Evolutionary conservation across 2,113 vertebrate species (phyloP), one percentile per base, ranked within the genome.

Genomic region (Misgurnus anguillicaudatus): DNA sequence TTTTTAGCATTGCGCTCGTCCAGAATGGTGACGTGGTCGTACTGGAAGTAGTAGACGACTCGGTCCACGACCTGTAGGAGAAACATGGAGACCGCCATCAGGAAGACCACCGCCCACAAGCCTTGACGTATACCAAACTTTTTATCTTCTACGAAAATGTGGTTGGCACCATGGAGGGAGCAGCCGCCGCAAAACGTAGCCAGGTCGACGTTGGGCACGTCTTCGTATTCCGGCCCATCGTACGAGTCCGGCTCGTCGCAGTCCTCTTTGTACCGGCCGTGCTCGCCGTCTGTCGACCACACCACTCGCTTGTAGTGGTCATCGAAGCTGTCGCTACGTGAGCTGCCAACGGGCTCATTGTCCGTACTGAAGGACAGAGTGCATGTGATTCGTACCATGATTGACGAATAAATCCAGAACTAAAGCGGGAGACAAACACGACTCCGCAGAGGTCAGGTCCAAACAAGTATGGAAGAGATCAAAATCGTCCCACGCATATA

Each of bases 341-440:
- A 83, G 17, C 85, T 85, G 13, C 86, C 63, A 0, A 64, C 61
- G 0, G 90, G 83, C 0, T 96, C 94, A 5, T 96, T 94, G 0
- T 90, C 95, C 1, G 95, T 87, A 14, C 94, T 94, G 75, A 98
- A 95, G 17, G 98, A 98, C 89, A 99, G 88, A 80, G 95, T 97
- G 90, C 98, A 99, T 87, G 95, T 95, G 82, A 99, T 96, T 84
- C 97, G 94, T 86, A 99, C 92, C 97, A 99, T 98, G 19, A 19
- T 76, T 73, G 75, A 72, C 55, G 38, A 3, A 11, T 8, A 19
- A 13, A 9, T 80, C 47, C 9, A 11, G 38, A 13, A 48, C 31
- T 1, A 13, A 53, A 53, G 16, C 13, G 17, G 0, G 51, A 55
- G 16, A 48, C 10, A 3, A 47, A 13, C 4, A 13, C 47, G 47